Evolutionary conservation across 2,888 invertebrate genomes (phyloP).

Genomic region (Drosophila mimetica): DNA sequence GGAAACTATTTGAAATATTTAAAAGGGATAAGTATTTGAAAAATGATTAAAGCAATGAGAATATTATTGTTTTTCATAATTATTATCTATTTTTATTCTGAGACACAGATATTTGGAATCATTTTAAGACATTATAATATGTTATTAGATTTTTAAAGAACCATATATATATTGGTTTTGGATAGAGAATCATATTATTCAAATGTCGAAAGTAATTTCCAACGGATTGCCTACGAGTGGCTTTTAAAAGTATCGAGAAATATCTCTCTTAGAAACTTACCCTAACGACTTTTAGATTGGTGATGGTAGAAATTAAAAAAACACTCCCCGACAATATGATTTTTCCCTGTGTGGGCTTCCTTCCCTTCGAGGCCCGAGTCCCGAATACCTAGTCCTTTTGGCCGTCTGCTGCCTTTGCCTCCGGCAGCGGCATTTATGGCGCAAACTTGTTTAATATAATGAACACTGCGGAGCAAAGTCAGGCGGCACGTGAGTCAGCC

Average conservation of each 20-base stretch:
- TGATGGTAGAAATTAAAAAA: not conserved
- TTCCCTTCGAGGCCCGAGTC: slow-evolving; percentile 14
- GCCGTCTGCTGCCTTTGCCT: slow-evolving; percentile 47
- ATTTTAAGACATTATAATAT: too few relatives aligned
- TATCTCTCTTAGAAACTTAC: not conserved
- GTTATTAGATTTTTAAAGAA: too few relatives aligned
- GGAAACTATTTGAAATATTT: too few relatives aligned
- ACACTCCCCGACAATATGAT: not conserved
- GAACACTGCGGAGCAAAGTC: slow-evolving; percentile 63
- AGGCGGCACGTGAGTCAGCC: slow-evolving; percentile 74
- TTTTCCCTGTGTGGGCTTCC: slow-evolving; percentile 27
- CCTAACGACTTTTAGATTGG: not conserved
- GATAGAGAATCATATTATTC: not conserved
- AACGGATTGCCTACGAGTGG: not conserved
- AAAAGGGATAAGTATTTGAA: too few relatives aligned
- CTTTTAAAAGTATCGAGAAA: not conserved
- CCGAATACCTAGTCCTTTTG: slow-evolving; percentile 19
- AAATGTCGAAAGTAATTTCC: not conserved
- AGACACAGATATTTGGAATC: too few relatives aligned
- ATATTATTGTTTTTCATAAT: too few relatives aligned
- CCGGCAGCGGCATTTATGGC: slow-evolving; percentile 72
- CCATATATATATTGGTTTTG: too few relatives aligned
- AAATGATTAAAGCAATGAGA: too few relatives aligned
- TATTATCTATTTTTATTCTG: too few relatives aligned
- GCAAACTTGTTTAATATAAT: slow-evolving; percentile 80